Conservation (phyloP, 2,113 vertebrate species). For the Danio rerio region GRCz12tu NC_133186.1:19042001-19042500, state of each 20-base stretch:
- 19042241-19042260: slow-evolving; percentile 45
- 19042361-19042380: slow-evolving; percentile 12
- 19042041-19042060: slow-evolving; percentile 40
- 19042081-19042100: slow-evolving; percentile 38
- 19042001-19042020: slow-evolving; percentile 36
- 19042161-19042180: not conserved
- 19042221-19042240: slow-evolving; percentile 34
- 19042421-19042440: not conserved
- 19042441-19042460: not conserved
- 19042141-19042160: not conserved
- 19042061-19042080: slow-evolving; percentile 38
- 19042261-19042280: slow-evolving; percentile 55
- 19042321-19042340: slow-evolving; percentile 10
- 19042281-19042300: slow-evolving; percentile 56
- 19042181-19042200: slow-evolving; percentile 8
- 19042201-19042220: slow-evolving; percentile 25
- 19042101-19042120: slow-evolving; percentile 26
- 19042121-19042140: slow-evolving; percentile 32
- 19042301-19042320: slow-evolving; percentile 6
- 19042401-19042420: not conserved
- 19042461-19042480: not conserved
- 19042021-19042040: slow-evolving; percentile 36
- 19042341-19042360: not conserved
- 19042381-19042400: not conserved
- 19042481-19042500: too few relatives aligned